Conservation (phyloP, 2,888 invertebrate species). For the Drosophila sordidula region DNA sequence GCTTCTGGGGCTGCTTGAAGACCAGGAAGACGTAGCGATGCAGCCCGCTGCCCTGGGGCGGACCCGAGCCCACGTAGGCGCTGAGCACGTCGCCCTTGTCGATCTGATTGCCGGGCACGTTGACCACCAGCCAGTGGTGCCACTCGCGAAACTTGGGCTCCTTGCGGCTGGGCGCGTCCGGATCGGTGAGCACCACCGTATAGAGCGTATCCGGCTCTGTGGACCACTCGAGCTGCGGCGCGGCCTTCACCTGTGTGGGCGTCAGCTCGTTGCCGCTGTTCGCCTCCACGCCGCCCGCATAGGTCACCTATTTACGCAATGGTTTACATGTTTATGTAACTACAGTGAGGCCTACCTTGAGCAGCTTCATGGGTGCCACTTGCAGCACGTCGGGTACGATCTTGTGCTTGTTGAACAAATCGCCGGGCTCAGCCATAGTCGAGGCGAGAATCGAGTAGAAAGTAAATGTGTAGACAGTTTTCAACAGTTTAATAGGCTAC, state of each 20-base stretch:
- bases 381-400: conserved; percentile 55
- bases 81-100: conserved; percentile 90
- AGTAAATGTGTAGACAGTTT: background rate
- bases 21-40: conserved; percentile 93
- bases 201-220: conserved; percentile 76
- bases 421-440: conserved; percentile 30
- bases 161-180: conserved; percentile 94
- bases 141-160: conserved; percentile 93
- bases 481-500: background rate
- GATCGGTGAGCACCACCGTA: conserved; percentile 88
- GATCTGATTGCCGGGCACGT: conserved; percentile 92
- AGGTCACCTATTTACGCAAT: conserved; percentile 59
- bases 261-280: conserved; percentile 89
- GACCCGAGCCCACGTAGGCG: conserved; percentile 94
- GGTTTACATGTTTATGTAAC: too few relatives aligned
- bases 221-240: conserved; percentile 82
- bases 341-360: conserved; percentile 48
- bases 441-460: background rate
- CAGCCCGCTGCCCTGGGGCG: conserved; percentile 90
- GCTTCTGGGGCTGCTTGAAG: conserved; percentile 89
- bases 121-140: conserved; percentile 97
- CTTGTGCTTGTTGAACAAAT: conserved; percentile 42
- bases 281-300: conserved; percentile 84
- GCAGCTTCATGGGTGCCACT: conserved; percentile 30
- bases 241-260: conserved; percentile 87